Percentiles rank a stretch among this genome's conserved stretches.
Conservation (phyloP, 1,140 invertebrate species). For the Hycleus cichorii region DNA sequence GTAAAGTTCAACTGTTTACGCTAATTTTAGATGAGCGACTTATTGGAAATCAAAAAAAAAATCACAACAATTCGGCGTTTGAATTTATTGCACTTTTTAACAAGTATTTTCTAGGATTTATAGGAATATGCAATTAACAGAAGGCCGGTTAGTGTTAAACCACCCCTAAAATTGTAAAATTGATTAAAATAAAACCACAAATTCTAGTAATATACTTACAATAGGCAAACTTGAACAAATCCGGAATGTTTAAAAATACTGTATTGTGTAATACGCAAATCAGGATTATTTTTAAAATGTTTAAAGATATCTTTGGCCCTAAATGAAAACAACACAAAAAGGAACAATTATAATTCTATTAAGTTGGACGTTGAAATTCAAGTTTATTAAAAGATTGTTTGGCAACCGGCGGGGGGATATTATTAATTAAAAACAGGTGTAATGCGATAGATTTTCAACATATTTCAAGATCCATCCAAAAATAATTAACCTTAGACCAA, state of each 20-base stretch:
- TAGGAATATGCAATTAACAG: constrained; percentile 14
- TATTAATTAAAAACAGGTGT: constrained; percentile 20
- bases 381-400: constrained; percentile 12
- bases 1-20: no score
- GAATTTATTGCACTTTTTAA: background rate
- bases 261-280: constrained; percentile 44
- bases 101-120: background rate
- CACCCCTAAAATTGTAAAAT: constrained; percentile 23
- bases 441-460: background rate
- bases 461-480: no score
- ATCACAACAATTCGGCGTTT: background rate
- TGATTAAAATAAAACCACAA: background rate
- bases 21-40: no score
- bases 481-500: no score
- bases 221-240: constrained; percentile 36
- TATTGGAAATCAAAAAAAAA: no score
- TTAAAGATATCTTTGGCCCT: constrained; percentile 46
- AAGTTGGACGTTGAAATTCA: background rate
- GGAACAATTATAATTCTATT: background rate
- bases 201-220: constrained; percentile 37
- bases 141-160: constrained; percentile 21
- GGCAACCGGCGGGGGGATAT: constrained; percentile 2
- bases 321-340: constrained; percentile 33
- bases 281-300: constrained; percentile 41
- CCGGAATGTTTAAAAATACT: constrained; percentile 44